Evolutionary conservation across 2,113 vertebrate genomes (phyloP), one percentile per base, ranked within the genome.

Genomic region (Pseudorectes ferrugineus): DNA sequence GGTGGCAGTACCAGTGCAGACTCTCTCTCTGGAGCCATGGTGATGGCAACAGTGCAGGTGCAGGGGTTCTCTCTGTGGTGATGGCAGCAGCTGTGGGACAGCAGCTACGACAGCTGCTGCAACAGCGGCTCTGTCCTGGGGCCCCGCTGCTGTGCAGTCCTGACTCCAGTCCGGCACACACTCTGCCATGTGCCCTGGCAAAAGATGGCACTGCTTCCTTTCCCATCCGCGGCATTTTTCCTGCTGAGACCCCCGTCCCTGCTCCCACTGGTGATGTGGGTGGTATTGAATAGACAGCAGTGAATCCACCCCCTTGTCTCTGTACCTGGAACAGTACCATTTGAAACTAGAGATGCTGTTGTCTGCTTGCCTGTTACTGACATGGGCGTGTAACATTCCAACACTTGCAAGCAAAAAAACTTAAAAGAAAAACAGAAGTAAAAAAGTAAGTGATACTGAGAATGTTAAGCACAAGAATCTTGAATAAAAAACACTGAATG

Each of bases 41-140:
- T 20, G 14, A 11, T 51, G 16, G 24, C 35, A 61, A 35, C 8
- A 7, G 58, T 25, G 57, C 57, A 36, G n/a, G 14, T 58, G n/a
- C 54, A 22, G 20, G 54, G 33, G 8, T 23, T 17, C 24, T 18
- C 29, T 51, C 45, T 35, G 14, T 19, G 25, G 12, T 46, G 16
- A 10, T 38, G 13, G n/a, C 42, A 81, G 29, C 29, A 81, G 28
- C 8, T 16, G n/a, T 2, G 2, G 26, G 33, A 55, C 40, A 67
- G 77, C 1, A 0, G 20, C 36, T 38, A 10, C 36, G 36, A 38
- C 36, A 38, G 36, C 36, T 38, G 36, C 49, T 45, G 31, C 40
- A 11, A 1, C 25, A 29, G n/a, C 7, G 21, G 6, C 42, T 67
- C 17, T 22, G 1, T 38, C 23, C 35, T 1, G 0, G 29, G n/a